Percentiles rank a stretch among this genome's conserved stretches.
Conservation (phyloP, 2,888 invertebrate species). For the Fragum fragum region DNA sequence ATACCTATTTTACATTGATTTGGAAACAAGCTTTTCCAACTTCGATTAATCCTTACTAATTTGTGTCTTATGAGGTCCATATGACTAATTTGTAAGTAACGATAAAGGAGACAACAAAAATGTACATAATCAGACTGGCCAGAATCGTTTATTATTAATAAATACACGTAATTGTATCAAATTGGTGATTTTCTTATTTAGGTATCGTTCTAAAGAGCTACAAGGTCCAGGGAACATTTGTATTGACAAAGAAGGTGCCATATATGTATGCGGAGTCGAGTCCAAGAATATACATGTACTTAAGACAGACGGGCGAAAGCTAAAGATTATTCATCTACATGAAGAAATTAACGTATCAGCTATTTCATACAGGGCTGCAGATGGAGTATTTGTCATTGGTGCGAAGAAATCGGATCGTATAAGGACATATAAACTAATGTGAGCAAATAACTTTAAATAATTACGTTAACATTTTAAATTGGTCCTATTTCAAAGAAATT, state of each 20-base stretch:
- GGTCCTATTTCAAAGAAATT: too few species aligned
- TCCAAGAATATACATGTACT: conserved; percentile 57
- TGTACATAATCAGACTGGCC: too few species aligned
- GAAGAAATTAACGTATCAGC: conserved; percentile 26
- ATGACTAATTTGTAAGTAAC: too few species aligned
- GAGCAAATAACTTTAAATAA: too few species aligned
- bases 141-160: too few species aligned
- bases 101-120: too few species aligned
- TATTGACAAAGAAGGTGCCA: conserved; percentile 54
- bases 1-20: too few species aligned
- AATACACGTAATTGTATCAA: too few species aligned
- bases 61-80: too few species aligned
- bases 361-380: conserved; percentile 44
- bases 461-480: too few species aligned
- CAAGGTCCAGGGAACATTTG: conserved; percentile 49
- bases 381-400: conserved; percentile 47
- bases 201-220: conserved; percentile 45
- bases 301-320: conserved; percentile 50
- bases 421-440: conserved; percentile 24
- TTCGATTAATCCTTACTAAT: too few species aligned
- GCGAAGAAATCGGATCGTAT: conserved; percentile 23
- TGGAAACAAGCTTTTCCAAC: too few species aligned
- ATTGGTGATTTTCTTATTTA: conserved; percentile 12
- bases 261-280: conserved; percentile 55
- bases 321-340: conserved; percentile 38